Conservation (phyloP, 2,113 vertebrate genomes). For the Enhydra lutris region DNA sequence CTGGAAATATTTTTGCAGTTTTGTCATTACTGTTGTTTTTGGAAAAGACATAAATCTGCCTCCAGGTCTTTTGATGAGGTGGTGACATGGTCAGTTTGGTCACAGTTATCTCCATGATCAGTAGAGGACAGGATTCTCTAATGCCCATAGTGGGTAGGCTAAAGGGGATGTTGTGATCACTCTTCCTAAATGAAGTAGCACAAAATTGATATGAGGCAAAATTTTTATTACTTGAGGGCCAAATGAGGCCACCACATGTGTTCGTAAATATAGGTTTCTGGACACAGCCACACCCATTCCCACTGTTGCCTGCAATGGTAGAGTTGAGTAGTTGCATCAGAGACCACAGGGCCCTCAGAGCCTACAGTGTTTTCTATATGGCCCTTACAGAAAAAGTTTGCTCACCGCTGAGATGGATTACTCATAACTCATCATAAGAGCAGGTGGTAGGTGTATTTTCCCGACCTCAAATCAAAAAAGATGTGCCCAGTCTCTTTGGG, state of each 20-base stretch:
- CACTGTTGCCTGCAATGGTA: background rate
- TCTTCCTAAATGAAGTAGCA: background rate
- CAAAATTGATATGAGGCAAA: background rate
- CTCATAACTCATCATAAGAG: background rate
- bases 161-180: background rate
- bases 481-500: background rate
- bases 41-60: background rate
- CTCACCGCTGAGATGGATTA: background rate
- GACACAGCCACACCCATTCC: background rate
- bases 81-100: background rate
- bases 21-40: background rate
- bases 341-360: background rate
- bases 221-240: background rate
- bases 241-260: background rate
- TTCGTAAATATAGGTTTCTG: background rate
- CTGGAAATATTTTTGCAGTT: background rate
- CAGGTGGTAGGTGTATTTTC: background rate
- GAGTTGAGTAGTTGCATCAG: background rate
- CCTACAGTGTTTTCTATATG: background rate
- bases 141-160: background rate
- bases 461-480: background rate
- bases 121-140: background rate
- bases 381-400: background rate
- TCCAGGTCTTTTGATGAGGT: background rate
- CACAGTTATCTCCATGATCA: background rate